These are phyloP conservation scores for Zosterops hypoxanthus DNA, from an alignment of 2,113 vertebrate genomes.

Conservation along the genomic window DNA sequence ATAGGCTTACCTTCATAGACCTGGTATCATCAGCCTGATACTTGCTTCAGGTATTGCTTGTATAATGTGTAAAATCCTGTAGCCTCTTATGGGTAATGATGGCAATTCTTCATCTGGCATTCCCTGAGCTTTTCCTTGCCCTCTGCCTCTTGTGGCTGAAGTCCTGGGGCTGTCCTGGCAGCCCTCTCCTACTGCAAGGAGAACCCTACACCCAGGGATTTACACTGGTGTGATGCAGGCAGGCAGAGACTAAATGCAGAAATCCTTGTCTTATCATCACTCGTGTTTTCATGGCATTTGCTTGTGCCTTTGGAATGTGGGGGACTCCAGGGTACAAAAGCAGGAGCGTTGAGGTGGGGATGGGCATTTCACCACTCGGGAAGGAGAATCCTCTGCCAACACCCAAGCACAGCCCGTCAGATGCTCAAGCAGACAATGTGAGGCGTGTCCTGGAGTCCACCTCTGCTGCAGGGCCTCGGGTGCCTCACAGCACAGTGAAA, in stretches of 20 bases:
- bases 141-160: not conserved
- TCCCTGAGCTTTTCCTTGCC: not conserved
- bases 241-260: not conserved
- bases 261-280: not conserved
- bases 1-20: not conserved
- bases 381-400: not conserved
- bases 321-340: not conserved
- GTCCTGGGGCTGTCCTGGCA: not conserved
- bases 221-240: not conserved
- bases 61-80: not conserved
- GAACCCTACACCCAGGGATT: not conserved
- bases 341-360: accelerated
- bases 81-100: not conserved
- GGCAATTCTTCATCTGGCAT: not conserved
- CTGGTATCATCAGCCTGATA: not conserved
- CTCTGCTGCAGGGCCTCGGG: not conserved
- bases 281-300: not conserved
- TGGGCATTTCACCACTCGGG: accelerated
- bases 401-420: accelerated
- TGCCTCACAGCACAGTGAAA: not conserved
- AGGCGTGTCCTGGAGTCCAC: not conserved
- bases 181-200: not conserved
- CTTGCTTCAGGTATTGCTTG: not conserved
- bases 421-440: accelerated
- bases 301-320: not conserved